A percentile compares a stretch with the other conserved stretches of the same genome.
These are phyloP conservation scores for Rhimphoctona megacephalus DNA, from an alignment of 2,888 invertebrate species.

Conservation along the genomic window DNA sequence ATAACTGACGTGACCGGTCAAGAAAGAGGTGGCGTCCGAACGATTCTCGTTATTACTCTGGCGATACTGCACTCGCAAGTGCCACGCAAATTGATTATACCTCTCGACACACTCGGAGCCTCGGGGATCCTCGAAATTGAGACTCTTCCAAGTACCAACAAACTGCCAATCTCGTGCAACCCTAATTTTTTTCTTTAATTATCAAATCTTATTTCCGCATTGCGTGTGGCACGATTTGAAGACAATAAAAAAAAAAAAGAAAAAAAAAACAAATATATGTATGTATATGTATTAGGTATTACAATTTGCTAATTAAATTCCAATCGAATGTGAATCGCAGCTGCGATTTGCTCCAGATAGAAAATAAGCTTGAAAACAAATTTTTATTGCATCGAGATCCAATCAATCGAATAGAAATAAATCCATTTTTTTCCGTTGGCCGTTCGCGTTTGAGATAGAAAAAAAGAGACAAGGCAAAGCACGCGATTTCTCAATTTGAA, in stretches of 20 bases:
- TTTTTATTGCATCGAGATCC: neutral
- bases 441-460: neutral
- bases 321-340: neutral
- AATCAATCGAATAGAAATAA: slow-evolving; percentile 4
- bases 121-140: slow-evolving; percentile 33
- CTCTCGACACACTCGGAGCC: slow-evolving; percentile 27
- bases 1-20: slow-evolving; percentile 68
- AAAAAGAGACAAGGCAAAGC: neutral
- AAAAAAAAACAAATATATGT: no score
- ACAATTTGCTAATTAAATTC: neutral
- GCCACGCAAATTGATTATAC: slow-evolving; percentile 67
- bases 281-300: neutral
- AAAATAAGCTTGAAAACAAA: slow-evolving; percentile 1
- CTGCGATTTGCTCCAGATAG: slow-evolving; percentile 2
- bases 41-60: slow-evolving; percentile 61
- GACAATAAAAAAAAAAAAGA: neutral
- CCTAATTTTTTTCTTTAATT: slow-evolving; percentile 12
- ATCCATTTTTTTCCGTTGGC: neutral
- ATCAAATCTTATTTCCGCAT: slow-evolving; percentile 9
- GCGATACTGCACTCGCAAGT: slow-evolving; percentile 52
- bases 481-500: slow-evolving; percentile 4
- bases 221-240: slow-evolving; percentile 3
- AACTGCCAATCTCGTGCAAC: slow-evolving; percentile 15
- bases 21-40: slow-evolving; percentile 49
- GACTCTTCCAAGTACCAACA: slow-evolving; percentile 31